Percentiles rank a stretch among this genome's conserved stretches.
phyloP scores from a whole-genome alignment of 2,113 vertebrate genomes.

The Cyprinus carpio region DNA sequence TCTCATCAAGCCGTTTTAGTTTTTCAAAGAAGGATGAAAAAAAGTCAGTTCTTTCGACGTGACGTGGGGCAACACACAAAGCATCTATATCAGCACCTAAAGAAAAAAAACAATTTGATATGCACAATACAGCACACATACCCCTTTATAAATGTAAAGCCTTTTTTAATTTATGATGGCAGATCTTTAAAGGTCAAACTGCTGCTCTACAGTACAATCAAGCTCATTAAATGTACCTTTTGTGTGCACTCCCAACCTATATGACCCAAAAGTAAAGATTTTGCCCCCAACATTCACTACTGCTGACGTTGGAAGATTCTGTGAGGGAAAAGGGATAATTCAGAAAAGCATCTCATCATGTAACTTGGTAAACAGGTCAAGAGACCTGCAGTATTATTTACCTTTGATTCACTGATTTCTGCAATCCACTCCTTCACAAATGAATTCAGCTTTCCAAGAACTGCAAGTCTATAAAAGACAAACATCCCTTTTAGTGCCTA shows the following conservation, averaged over 20 bases:
- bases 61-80: constrained; percentile 92
- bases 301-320: constrained; percentile 88
- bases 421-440: constrained; percentile 96
- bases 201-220: not conserved
- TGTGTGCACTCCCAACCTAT: constrained; percentile 95
- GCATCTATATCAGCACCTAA: constrained; percentile 96
- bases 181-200: not conserved
- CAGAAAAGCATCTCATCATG: not conserved
- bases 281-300: constrained; percentile 86
- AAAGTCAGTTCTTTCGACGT: constrained; percentile 93
- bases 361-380: not conserved
- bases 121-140: not conserved
- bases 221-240: constrained; percentile 81
- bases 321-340: constrained; percentile 3
- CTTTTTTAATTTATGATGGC: not conserved
- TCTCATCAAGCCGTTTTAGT: constrained; percentile 87
- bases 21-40: constrained; percentile 97
- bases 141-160: not conserved
- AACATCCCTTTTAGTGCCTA: not conserved
- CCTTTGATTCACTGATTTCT: constrained; percentile 92
- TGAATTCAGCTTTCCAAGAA: constrained; percentile 91
- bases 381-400: constrained; percentile 63
- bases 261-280: constrained; percentile 97
- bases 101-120: constrained; percentile 52
- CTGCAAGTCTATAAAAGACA: constrained; percentile 79